Evolutionary conservation across 2,113 vertebrate genomes (phyloP).

Genomic region (Aleadryas rufinucha): DNA sequence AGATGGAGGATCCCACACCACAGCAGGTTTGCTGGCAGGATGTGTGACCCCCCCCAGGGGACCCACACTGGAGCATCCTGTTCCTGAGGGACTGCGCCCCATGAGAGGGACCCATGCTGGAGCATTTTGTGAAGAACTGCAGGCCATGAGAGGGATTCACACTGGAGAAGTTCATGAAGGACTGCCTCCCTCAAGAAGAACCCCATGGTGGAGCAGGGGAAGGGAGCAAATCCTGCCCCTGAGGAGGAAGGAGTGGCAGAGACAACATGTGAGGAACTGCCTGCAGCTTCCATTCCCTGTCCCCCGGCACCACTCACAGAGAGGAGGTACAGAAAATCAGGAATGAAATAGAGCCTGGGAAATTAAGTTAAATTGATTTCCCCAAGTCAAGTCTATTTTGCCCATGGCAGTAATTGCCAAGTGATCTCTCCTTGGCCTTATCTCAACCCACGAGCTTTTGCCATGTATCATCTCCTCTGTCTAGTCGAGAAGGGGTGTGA

Average conservation of each 20-base stretch:
- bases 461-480: not conserved
- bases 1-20: not conserved
- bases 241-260: not conserved
- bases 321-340: not conserved
- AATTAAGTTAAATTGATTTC: not conserved
- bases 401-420: not conserved
- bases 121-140: not conserved
- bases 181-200: not conserved
- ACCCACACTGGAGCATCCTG: not conserved
- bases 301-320: too few relatives aligned
- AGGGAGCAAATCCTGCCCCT: too few relatives aligned
- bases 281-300: fast-evolving
- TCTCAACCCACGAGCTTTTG: fast-evolving
- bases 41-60: not conserved
- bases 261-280: fast-evolving
- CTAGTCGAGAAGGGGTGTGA: not conserved
- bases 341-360: fast-evolving
- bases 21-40: not conserved
- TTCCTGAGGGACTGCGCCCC: not conserved
- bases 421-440: not conserved
- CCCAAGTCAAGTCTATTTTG: not conserved
- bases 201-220: fast-evolving
- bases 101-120: not conserved
- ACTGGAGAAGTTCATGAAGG: not conserved
- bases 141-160: not conserved